Base-by-base conservation (phyloP, 2,113 vertebrate species). In the Brachypodius melanocephalos region DNA sequence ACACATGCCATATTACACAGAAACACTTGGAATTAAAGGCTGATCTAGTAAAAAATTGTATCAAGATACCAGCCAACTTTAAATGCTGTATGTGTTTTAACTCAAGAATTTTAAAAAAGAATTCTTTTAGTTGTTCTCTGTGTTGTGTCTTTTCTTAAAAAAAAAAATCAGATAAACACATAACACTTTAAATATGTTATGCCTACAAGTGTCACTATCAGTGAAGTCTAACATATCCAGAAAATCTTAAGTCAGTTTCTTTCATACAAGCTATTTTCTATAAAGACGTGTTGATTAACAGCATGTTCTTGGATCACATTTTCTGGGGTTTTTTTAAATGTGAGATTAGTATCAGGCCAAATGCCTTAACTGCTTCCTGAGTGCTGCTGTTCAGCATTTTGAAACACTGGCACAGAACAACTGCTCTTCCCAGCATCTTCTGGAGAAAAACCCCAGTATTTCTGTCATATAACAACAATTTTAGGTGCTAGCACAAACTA, bases 301-400 rank as follows among this genome's bases (percentile, higher is more conserved):
- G 52, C 29, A 61, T 85, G 75, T 73, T 85, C 81, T 79, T 82
- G 74, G 90, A 96, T 52, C 54, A 49, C 58, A 85, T 91, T 89
- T 91, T 81, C 38, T 59, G 22, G 55, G 8, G 2, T 45, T 94
- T 54, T 90, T 63, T 94, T 89, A 63, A 63, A 67, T 75, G 40
- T 1, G 0, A 75, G 57, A 90, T 76, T 76, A 88, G 3, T 57
- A 79, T 54, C 58, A 90, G 74, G 62, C 57, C 85, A 91, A 93
- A 91, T 43, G 77, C 52, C 62, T 73, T 72, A 48, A 48, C 54
- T 89, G 74, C 22, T 91, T 96, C 92, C 92, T 46, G 85, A 91
- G 45, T 49, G 85, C 85, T 95, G 66, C 92, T 91, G 92, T 38
- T 96, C 28, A 85, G 66, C 40, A 49, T 75, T 81, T 68, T 59